Base-by-base conservation (phyloP, 2,888 invertebrate genomes). In the Phymatocera aterrima region DNA sequence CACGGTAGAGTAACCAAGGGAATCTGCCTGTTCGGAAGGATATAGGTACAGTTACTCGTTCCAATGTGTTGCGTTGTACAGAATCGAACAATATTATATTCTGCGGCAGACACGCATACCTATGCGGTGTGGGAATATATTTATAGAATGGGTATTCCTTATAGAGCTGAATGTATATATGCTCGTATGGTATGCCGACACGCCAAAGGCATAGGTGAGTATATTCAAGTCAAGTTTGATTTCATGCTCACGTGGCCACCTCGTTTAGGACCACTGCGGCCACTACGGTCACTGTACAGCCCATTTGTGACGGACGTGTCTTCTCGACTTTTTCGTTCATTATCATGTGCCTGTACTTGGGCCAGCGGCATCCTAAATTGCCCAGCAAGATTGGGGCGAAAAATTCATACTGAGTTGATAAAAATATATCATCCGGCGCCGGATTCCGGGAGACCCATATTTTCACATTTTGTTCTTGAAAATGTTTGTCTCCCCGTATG, bases 1-100 rank as follows among this genome's bases (percentile, higher is more conserved):
- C 72, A 72, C 72, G 72, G 72, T 72, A 72, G 72, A 72, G 72
- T 72, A 72, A 51, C 72, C 72, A 72, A 72, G 72, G 72, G 72
- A 72, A 72, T 72, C 72, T 72, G 51, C 72, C 72, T 72, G 31
- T n/a, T 72, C 72, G 72, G 34, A 72, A 51, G 51, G 34, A 72
- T 72, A 72, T 51, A 72, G 72, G 48, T 72, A 72, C 72, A 72
- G 72, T 72, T 72, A 72, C 51, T 34, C 51, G 21, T 48, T 72
- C 8, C 31, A n/a, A 31, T 51, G 51, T 51, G 34, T 46, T 34
- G 34, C 8, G 12, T 12, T 43, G 3, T 24, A 43, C 24, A 18
- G 18, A 34, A n/a, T 31, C 31, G 8, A 12, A 31, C 46, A 43
- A 43, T 68, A 34, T 18, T 6, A 34, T 5, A 61, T 34, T 3